Evolutionary conservation across 2,113 vertebrate species (phyloP).

Genomic region (Ammodytes dubius): DNA sequence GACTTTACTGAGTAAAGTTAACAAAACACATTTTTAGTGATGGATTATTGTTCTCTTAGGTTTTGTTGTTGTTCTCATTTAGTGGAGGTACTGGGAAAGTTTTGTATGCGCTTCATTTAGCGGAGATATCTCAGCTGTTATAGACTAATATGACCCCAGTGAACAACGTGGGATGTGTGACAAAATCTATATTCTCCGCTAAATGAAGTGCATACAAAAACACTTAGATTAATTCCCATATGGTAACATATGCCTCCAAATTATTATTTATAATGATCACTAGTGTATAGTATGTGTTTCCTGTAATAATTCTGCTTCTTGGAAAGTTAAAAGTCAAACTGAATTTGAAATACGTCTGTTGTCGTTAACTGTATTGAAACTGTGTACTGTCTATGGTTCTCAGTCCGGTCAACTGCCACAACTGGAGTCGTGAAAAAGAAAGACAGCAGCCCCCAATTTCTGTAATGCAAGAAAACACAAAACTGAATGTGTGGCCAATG

Average conservation of each 20-base stretch:
- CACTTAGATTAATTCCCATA: too few relatives aligned
- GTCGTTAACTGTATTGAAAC: not conserved
- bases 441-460: not conserved
- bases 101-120: too few relatives aligned
- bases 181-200: too few relatives aligned
- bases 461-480: not conserved
- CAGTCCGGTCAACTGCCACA: not conserved
- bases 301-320: not conserved
- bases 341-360: not conserved
- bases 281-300: not conserved
- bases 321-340: not conserved
- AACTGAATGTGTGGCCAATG: not conserved
- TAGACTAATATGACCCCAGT: too few relatives aligned
- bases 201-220: too few relatives aligned
- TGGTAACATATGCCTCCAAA: not conserved
- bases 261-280: not conserved
- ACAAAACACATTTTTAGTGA: not conserved
- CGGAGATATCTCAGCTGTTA: too few relatives aligned
- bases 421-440: not conserved
- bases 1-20: not conserved
- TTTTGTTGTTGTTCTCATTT: not conserved
- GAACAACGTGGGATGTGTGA: too few relatives aligned
- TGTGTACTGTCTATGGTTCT: too few relatives aligned
- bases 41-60: not conserved
- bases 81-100: too few relatives aligned